phyloP scores from a whole-genome alignment of 2,888 invertebrate genomes.

The Alsophila aescularia region DNA sequence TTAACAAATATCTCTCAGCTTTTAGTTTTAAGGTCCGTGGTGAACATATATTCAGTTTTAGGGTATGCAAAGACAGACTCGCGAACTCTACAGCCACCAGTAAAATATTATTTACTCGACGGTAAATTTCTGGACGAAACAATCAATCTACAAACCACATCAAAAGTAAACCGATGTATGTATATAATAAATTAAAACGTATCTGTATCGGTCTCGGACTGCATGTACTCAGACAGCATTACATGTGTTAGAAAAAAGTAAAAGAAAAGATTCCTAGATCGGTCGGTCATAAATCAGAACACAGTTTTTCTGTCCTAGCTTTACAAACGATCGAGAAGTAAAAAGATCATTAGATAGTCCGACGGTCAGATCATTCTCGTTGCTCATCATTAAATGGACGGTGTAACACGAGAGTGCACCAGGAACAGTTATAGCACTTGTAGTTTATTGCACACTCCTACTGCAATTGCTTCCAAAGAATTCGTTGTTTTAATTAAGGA shows the following conservation, averaged over 20 bases:
- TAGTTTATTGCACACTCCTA: conserved; percentile 42
- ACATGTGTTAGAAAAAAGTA: not conserved
- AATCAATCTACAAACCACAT: no score
- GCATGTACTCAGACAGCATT: not conserved
- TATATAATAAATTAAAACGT: no score
- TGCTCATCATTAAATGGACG: conserved; percentile 46
- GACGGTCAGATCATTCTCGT: conserved; percentile 30
- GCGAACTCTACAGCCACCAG: no score
- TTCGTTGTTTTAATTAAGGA: not conserved
- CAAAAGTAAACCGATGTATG: no score
- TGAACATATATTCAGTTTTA: no score
- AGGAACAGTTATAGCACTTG: conserved; percentile 55
- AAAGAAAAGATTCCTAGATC: not conserved
- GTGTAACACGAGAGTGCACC: conserved; percentile 52
- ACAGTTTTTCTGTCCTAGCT: conserved; percentile 6
- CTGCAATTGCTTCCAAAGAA: conserved; percentile 35
- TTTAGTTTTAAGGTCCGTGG: no score
- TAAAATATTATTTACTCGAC: no score
- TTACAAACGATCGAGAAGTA: conserved; percentile 32
- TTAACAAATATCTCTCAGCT: no score
- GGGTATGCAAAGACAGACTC: no score
- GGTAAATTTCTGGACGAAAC: no score
- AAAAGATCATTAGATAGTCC: conserved; percentile 30
- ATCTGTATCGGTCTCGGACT: no score
- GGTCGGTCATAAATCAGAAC: not conserved